These are phyloP conservation scores for Tortrix viridana DNA, from an alignment of 2,888 invertebrate genomes.

Conservation along the genomic window DNA sequence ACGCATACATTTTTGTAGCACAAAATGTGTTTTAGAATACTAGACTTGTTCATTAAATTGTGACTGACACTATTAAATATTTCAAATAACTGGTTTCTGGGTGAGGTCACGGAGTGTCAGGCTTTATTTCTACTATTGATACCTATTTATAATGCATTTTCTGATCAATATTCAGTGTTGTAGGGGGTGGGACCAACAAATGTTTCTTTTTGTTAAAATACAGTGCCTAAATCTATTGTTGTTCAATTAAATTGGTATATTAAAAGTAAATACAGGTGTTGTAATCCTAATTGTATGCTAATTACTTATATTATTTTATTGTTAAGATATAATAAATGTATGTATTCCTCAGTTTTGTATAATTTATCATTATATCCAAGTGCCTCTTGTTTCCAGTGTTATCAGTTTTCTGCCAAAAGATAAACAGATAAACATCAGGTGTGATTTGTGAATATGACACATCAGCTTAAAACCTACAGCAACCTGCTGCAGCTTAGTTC, in stretches of 20 bases:
- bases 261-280: slow-evolving; percentile 46
- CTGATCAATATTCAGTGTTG: slow-evolving; percentile 40
- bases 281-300: slow-evolving; percentile 44
- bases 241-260: slow-evolving; percentile 42
- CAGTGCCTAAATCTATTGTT: slow-evolving; percentile 33
- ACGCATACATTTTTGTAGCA: slow-evolving; percentile 39
- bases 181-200: slow-evolving; percentile 49
- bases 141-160: slow-evolving; percentile 48
- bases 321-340: slow-evolving; percentile 64
- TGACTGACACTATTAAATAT: slow-evolving; percentile 24
- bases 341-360: slow-evolving; percentile 58
- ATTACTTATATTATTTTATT: slow-evolving; percentile 59
- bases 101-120: slow-evolving; percentile 19
- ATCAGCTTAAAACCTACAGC: no score
- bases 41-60: slow-evolving; percentile 14
- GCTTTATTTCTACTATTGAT: slow-evolving; percentile 16
- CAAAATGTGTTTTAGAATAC: slow-evolving; percentile 25
- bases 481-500: no score
- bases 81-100: slow-evolving; percentile 26
- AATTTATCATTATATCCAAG: slow-evolving; percentile 37
- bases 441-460: slow-evolving; percentile 13
- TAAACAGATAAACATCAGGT: slow-evolving; percentile 11
- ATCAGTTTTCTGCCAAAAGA: neutral
- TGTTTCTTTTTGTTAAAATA: slow-evolving; percentile 37
- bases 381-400: slow-evolving; percentile 7